Evolutionary conservation across 1,140 invertebrate genomes (phyloP), one percentile per base, ranked within the genome.

Genomic region (Leptestheria dahalacensis): DNA sequence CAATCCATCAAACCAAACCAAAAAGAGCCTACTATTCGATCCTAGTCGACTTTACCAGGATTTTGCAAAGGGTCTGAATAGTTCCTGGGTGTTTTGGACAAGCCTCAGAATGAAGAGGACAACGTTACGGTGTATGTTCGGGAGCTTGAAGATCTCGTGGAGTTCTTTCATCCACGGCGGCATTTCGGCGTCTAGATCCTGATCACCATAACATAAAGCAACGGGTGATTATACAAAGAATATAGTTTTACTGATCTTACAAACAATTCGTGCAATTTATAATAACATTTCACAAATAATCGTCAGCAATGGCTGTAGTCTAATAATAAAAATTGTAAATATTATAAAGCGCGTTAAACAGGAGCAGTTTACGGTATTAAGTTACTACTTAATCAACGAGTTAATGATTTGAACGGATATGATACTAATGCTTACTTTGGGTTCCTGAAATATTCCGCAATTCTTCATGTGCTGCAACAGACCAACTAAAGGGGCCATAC

Each of bases 401-500:
- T 41, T 41, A 41, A 41, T 41, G 33, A 41, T 9, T 15, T 41
- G 6, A 41, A 41, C 6, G 33, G 33, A 41, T 15, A 9, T 41
- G 33, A 6, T 6, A 41, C 15, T 41, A 9, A 41, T 9, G 33
- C 33, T 41, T 9, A 6, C 33, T 41, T 6, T 41, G 33, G 33
- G 33, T 15, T 41, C 15, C 15, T 41, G 33, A 9, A 15, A 41
- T n/a, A 41, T 41, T 15, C 33, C 33, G 6, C 6, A 41, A 9
- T 41, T 15, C 33, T 6, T 41, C 53, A 56, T 33, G 26, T 56
- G 26, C 18, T 56, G 26, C 2, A 56, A 20, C 53, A 56, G 25
- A 11, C 41, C 53, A 12, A 56, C 33, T 29, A 56, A 56, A 25
- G 53, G 53, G 23, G 41, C 23, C 53, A 56, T 56, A 18, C 53